Evolutionary conservation across 2,888 invertebrate genomes (phyloP), one percentile per base, ranked within the genome.

Genomic region (Microctonus brassicae): DNA sequence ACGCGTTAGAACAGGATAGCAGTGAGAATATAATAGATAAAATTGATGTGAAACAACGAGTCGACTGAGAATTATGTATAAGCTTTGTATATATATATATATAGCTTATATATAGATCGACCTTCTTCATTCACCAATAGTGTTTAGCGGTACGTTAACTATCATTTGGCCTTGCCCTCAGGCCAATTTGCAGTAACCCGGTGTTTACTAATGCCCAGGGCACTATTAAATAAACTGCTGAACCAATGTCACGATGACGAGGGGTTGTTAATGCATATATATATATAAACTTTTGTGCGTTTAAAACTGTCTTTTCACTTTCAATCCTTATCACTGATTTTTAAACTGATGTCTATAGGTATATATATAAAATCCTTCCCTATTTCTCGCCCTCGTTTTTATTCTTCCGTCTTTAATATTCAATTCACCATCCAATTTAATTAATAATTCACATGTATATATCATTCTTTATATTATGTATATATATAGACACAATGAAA

Each of bases 61-160:
- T n/a, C n/a, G 55, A 57, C 24, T 47, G 58, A 29, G 68, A 36
- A 63, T 24, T 17, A 42, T 11, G 20, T n/a, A 42, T 13, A 22
- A 24, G 6, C 34, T n/a, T 5, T 53, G 10, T 20, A 22, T 7
- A 17, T 53, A 53, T 22, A n/a, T n/a, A n/a, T n/a, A n/a, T n/a
- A n/a, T n/a, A n/a, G n/a, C n/a, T n/a, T n/a, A n/a, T n/a, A n/a
- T n/a, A n/a, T n/a, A 47, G 22, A 65, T 24, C 26, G 78, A 76
- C 75, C 76, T 78, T 78, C 75, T n/a, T 77, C 77, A 75, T 79
- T 83, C 83, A 84, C 84, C 83, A 87, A 87, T 86, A 81, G 86
- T 84, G 86, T 86, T 86, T 86, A 86, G 86, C 85, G 83, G 83
- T 83, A 83, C 87, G 86, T 86, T 87, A 87, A 87, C 86, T 84